These are phyloP conservation scores for Scomberomorus guttatus DNA, from an alignment of 2,797 vertebrate species.

Conservation along the genomic window DNA sequence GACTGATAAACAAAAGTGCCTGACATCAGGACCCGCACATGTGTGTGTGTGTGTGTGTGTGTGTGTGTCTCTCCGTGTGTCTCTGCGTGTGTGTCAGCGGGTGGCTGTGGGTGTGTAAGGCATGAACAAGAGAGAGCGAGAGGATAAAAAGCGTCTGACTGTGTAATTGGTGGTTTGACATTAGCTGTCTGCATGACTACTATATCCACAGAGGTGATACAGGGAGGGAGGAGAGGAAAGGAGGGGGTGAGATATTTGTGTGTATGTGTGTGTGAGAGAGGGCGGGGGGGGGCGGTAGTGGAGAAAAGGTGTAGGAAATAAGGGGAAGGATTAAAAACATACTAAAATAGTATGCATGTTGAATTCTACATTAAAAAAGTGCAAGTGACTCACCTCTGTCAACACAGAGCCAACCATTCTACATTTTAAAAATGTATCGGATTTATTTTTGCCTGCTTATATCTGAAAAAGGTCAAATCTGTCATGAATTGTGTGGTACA, in stretches of 20 bases:
- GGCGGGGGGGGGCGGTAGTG: no score
- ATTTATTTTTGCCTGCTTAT: background rate
- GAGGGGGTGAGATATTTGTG: background rate
- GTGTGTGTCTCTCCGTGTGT: background rate
- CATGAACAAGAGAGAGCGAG: conserved; percentile 35
- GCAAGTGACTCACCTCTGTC: background rate
- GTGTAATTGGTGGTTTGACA: conserved; percentile 77
- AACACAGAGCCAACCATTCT: background rate
- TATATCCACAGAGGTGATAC: conserved; percentile 58
- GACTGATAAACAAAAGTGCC: conserved; percentile 53
- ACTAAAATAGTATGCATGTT: background rate
- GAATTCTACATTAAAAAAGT: conserved; percentile 18
- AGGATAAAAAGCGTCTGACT: conserved; percentile 69
- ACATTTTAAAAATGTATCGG: background rate
- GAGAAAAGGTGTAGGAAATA: background rate
- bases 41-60: background rate
- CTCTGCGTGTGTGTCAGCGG: conserved; percentile 22
- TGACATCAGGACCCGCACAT: conserved; percentile 45
- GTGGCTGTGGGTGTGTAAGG: conserved; percentile 32
- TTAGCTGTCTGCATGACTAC: conserved; percentile 68
- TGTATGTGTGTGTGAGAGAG: background rate
- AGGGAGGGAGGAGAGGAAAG: conserved; percentile 3
- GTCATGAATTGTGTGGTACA: conserved; percentile 11
- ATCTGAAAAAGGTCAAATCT: background rate
- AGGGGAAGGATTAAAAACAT: background rate